phyloP scores from a whole-genome alignment of 2,797 vertebrate species.

The Manis pentadactyla region DNA sequence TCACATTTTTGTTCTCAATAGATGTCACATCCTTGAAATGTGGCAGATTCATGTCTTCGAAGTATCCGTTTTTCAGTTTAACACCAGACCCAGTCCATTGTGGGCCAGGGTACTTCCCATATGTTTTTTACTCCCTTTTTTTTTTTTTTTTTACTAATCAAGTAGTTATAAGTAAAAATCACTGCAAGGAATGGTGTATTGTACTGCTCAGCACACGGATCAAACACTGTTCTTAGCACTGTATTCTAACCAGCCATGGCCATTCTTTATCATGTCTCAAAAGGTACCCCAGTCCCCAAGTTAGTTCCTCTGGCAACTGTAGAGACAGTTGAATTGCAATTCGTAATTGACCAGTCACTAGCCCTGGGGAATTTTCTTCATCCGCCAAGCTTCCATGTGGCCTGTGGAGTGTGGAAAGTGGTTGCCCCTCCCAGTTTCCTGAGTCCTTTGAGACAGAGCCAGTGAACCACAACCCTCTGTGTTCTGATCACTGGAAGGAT shows the following conservation, averaged over 20 bases:
- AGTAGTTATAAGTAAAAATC: neutral
- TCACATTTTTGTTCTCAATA: conserved; percentile 69
- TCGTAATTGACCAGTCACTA: conserved; percentile 67
- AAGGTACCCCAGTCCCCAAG: conserved; percentile 67
- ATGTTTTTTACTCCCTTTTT: neutral
- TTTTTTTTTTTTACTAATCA: conserved; percentile 23
- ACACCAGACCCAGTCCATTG: conserved; percentile 16
- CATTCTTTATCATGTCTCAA: conserved; percentile 61
- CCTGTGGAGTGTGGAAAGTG: conserved; percentile 68
- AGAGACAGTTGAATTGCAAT: conserved; percentile 71
- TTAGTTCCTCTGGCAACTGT: conserved; percentile 76
- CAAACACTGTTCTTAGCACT: conserved; percentile 48
- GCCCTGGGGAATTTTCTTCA: conserved; percentile 51
- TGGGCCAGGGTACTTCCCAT: neutral
- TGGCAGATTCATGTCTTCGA: conserved; percentile 67
- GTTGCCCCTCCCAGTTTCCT: conserved; percentile 69
- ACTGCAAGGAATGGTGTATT: neutral
- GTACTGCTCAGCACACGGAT: conserved; percentile 12
- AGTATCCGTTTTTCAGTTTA: conserved; percentile 60
- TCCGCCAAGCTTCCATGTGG: conserved; percentile 24
- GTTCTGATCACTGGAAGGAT: conserved; percentile 66
- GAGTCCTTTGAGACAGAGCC: conserved; percentile 70
- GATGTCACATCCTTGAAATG: conserved; percentile 78
- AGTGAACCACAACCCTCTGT: conserved; percentile 74
- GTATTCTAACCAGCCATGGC: conserved; percentile 51